Base-by-base conservation (phyloP, 1,140 invertebrate species). In the Pogonomyrmex californicus region DNA sequence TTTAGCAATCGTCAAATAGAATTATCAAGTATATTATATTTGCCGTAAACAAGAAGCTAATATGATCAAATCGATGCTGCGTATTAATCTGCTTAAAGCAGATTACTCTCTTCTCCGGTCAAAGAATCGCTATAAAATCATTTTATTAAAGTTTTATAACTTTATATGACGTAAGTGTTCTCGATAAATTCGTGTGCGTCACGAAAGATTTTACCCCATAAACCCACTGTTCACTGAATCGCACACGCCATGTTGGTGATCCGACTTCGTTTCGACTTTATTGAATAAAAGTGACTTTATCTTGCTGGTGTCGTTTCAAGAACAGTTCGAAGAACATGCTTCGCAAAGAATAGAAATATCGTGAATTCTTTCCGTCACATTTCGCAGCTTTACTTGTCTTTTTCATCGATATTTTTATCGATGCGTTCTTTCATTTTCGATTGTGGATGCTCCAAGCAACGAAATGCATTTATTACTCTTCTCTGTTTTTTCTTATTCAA, bases 211-310 rank as follows among this genome's bases (percentile, higher is more conserved):
- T 83, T 75, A 83, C 23, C 17, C 14, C 3, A 23, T 60, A 83
- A 83, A 75, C 33, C 30, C 23, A 81, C 49, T 81, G 62, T 81
- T 81, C 51, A 65, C 79, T 83, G 68, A 83, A 58, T 12, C n/a
- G 41, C 33, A 33, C 63, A 70, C 6, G 49, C 14, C 79, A 51
- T 36, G 41, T 58, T 58, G 36, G 5, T 54, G 63, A 68, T 68
- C 65, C 41, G 38, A 36, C 17, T 60, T 75, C 68, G 68, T 49
- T 75, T 60, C 54, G 14, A 60, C 54, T 70, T 81, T 38, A 73
- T 75, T 58, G 68, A 75, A 83, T 83, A 83, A 83, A 62, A 60
- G 66, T 44, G 30, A 83, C 68, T 83, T 83, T 83, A 83, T 83
- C 79, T 83, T 30, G 33, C 70, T 14, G 38, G 14, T 71, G 56